Evolutionary conservation across 53 echinoderm and acorn worm genomes (phyloP).

Genomic region (Paracentrotus lividus): DNA sequence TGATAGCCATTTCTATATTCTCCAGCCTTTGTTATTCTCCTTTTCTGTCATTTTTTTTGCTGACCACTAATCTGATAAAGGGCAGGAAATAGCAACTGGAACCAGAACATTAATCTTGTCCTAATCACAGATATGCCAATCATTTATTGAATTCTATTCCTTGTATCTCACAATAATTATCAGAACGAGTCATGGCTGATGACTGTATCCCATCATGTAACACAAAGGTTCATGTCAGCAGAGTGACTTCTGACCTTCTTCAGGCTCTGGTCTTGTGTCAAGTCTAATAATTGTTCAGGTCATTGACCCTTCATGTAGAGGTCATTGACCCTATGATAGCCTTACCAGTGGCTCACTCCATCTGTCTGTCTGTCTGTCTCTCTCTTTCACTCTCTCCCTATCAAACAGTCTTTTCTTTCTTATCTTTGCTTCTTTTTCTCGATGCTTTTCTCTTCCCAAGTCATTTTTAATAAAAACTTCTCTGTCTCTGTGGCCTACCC

Average conservation of each 20-base stretch:
- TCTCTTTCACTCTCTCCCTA: not conserved
- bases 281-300: slow-evolving; percentile 16
- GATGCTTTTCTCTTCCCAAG: not conserved
- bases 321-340: slow-evolving; percentile 1
- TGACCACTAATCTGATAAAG: slow-evolving; percentile 52
- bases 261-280: slow-evolving; percentile 40
- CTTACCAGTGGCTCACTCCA: not conserved
- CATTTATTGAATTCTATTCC: not conserved
- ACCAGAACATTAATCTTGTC: slow-evolving; percentile 33
- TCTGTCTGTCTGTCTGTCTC: not conserved
- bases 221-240: not conserved
- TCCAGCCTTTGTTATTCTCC: not conserved
- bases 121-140: slow-evolving; percentile 32
- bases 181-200: slow-evolving; percentile 13
- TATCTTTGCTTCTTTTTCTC: not conserved
- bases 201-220: slow-evolving; percentile 27
- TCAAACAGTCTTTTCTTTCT: not conserved
- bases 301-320: not conserved
- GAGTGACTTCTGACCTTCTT: slow-evolving; percentile 44
- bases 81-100: slow-evolving; percentile 46
- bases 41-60: not conserved
- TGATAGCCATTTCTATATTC: not conserved
- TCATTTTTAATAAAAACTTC: not conserved
- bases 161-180: not conserved
- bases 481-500: not conserved